Evolutionary conservation across 2,797 vertebrate genomes (phyloP).

Genomic region (Myripristis jacobus): DNA sequence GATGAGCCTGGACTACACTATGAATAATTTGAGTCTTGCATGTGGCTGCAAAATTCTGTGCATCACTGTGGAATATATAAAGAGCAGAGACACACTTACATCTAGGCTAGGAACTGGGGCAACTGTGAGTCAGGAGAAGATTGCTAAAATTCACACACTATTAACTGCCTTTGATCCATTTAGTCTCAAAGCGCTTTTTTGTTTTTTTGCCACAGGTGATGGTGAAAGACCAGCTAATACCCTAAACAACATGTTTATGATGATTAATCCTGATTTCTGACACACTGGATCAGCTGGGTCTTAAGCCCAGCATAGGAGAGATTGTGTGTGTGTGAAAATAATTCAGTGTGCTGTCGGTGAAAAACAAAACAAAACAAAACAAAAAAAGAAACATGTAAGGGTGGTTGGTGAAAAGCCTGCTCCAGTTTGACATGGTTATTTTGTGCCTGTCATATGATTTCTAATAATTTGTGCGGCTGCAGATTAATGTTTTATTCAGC

Average conservation of each 20-base stretch:
- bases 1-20: slow-evolving; percentile 15
- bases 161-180: slow-evolving; percentile 47
- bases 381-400: background rate
- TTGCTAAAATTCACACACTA: slow-evolving; percentile 49
- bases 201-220: slow-evolving; percentile 9
- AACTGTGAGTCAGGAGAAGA: slow-evolving; percentile 58
- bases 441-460: slow-evolving; percentile 43
- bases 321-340: slow-evolving; percentile 16
- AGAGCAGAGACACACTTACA: slow-evolving; percentile 61
- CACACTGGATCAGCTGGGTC: slow-evolving; percentile 13
- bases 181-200: slow-evolving; percentile 13
- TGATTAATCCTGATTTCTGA: slow-evolving; percentile 31
- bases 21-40: slow-evolving; percentile 44
- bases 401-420: slow-evolving; percentile 26
- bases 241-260: slow-evolving; percentile 14
- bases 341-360: background rate
- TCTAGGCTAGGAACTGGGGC: slow-evolving; percentile 63
- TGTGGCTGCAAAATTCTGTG: slow-evolving; percentile 40
- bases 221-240: slow-evolving; percentile 28
- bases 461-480: slow-evolving; percentile 46
- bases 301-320: background rate
- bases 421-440: slow-evolving; percentile 36
- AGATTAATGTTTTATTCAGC: slow-evolving; percentile 62
- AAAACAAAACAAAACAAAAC: too few species aligned
- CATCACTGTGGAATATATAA: slow-evolving; percentile 49